phyloP scores from a whole-genome alignment of 1,140 invertebrate species.

The Saccostrea glomerata region DNA sequence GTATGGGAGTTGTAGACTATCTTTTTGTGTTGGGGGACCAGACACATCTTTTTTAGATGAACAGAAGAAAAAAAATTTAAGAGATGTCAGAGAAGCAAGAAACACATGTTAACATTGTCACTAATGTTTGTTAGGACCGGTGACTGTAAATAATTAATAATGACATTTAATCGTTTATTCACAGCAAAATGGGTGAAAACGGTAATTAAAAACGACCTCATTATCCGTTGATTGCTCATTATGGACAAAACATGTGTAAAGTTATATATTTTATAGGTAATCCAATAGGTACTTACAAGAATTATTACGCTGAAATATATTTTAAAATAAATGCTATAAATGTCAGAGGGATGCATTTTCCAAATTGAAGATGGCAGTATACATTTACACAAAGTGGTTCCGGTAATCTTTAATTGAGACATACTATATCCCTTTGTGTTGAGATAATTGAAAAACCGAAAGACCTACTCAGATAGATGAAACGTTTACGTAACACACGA shows the following conservation, averaged over 20 bases:
- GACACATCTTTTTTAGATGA: neutral
- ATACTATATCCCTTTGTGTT: neutral
- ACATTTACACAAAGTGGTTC: neutral
- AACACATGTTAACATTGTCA: neutral
- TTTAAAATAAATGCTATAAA: neutral
- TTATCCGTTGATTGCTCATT: conserved; percentile 15
- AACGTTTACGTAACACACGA: neutral
- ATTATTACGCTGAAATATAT: neutral
- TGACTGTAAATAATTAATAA: conserved; percentile 17
- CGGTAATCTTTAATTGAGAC: neutral
- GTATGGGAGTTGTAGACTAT: neutral
- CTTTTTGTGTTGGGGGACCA: neutral
- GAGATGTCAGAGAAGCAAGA: conserved; percentile 8
- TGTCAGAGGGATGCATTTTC: neutral
- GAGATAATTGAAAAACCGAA: conserved; percentile 25
- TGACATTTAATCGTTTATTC: conserved; percentile 24
- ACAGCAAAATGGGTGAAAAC: conserved; percentile 13
- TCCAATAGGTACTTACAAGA: neutral
- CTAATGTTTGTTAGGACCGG: neutral
- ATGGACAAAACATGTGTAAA: neutral
- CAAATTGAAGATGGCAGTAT: neutral
- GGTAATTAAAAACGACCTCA: conserved; percentile 11
- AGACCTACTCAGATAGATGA: conserved; percentile 27
- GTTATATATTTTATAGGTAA: conserved; percentile 3
- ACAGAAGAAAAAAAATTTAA: neutral